Evolutionary conservation across 2,797 vertebrate genomes (phyloP).

Genomic region (Crypturellus tataupa): DNA sequence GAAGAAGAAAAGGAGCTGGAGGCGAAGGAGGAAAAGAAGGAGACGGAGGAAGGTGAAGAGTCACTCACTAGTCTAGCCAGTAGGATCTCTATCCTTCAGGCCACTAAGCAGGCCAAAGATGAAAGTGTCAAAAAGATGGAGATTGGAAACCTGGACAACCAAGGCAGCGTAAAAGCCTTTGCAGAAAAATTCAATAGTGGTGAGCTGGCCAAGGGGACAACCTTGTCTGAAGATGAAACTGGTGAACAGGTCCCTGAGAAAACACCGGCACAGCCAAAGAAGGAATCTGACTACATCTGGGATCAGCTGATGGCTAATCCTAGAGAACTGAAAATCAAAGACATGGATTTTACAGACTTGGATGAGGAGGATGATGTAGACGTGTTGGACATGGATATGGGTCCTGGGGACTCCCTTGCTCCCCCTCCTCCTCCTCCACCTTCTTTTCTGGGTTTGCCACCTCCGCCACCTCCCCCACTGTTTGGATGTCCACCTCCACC

Average conservation of each 20-base stretch:
- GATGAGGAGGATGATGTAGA: slow-evolving; percentile 93
- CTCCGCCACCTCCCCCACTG: slow-evolving; percentile 89
- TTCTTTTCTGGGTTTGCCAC: slow-evolving; percentile 83
- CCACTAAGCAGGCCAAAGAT: slow-evolving; percentile 87
- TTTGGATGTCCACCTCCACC: slow-evolving; percentile 90
- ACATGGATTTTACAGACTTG: slow-evolving; percentile 98
- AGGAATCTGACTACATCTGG: slow-evolving; percentile 97
- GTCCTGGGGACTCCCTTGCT: slow-evolving; percentile 82
- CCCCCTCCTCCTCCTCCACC: slow-evolving; percentile 89
- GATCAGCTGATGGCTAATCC: slow-evolving; percentile 96
- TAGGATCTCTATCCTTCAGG: slow-evolving; percentile 92
- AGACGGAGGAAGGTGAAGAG: slow-evolving; percentile 83
- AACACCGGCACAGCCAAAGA: slow-evolving; percentile 83
- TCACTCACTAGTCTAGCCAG: slow-evolving; percentile 87
- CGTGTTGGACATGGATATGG: slow-evolving; percentile 89
- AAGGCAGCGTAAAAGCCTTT: slow-evolving; percentile 91
- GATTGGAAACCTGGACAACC: slow-evolving; percentile 89
- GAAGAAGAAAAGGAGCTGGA: slow-evolving; percentile 82
- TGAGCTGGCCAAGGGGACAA: slow-evolving; percentile 86
- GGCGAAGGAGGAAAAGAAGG: slow-evolving; percentile 79
- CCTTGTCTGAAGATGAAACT: slow-evolving; percentile 80
- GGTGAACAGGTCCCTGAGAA: slow-evolving; percentile 85
- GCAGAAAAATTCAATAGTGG: slow-evolving; percentile 90
- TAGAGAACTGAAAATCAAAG: slow-evolving; percentile 94
- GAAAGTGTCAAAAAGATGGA: slow-evolving; percentile 89